These are phyloP conservation scores for Acleris emargana DNA, from an alignment of 2,888 invertebrate species.

Conservation along the genomic window DNA sequence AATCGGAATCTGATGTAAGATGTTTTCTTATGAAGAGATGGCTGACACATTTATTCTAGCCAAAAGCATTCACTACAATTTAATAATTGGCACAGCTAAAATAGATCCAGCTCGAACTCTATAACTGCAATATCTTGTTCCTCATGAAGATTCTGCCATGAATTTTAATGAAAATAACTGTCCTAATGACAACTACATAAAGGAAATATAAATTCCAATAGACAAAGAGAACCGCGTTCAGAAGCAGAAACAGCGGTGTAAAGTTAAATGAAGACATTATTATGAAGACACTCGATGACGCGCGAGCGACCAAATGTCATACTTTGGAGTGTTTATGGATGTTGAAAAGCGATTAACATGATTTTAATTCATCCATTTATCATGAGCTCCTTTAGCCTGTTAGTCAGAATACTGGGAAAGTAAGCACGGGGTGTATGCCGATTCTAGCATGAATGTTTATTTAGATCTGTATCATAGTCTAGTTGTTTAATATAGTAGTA, in stretches of 20 bases:
- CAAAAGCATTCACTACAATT: too few relatives aligned
- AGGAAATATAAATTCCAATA: neutral
- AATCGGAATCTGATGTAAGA: too few relatives aligned
- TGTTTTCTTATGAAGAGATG: too few relatives aligned
- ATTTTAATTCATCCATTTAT: constrained; percentile 3
- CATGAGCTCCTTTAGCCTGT: neutral
- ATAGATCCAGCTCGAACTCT: too few relatives aligned
- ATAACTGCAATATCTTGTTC: too few relatives aligned
- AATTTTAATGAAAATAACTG: too few relatives aligned
- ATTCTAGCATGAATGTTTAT: neutral
- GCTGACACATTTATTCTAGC: too few relatives aligned
- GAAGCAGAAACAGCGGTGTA: neutral
- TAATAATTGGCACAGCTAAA: too few relatives aligned
- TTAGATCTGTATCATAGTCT: too few relatives aligned
- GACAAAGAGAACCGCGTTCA: constrained; percentile 2
- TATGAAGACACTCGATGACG: constrained; percentile 7
- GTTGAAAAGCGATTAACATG: constrained; percentile 9
- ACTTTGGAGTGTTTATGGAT: constrained; percentile 1
- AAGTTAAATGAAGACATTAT: constrained; percentile 10
- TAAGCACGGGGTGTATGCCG: neutral
- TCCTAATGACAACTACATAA: neutral
- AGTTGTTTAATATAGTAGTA: too few relatives aligned
- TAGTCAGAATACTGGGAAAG: neutral
- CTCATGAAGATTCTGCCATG: too few relatives aligned
- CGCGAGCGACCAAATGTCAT: neutral